Base-by-base conservation (phyloP, 1,140 invertebrate genomes). In the Macrocentrus cingulum region DNA sequence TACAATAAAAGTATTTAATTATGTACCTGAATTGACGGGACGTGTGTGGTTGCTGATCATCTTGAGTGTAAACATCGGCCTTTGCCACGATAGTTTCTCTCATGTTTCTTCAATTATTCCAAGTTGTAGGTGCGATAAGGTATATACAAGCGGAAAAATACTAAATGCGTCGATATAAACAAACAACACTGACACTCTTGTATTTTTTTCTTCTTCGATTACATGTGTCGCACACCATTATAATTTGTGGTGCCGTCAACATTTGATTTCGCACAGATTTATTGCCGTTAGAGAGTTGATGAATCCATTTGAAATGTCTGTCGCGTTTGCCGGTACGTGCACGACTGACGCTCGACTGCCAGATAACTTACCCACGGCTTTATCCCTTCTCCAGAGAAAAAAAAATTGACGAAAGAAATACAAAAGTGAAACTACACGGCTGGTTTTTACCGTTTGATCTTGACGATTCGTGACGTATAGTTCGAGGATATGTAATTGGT, bases 11-110 rank as follows among this genome's bases (percentile, higher is more conserved):
- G 20, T 11, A 19, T 20, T 18, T 20, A 13, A 15, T 20, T 49
- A 32, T 34, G 60, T 62, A 69, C 65, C 61, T 60, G 16, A 62
- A 49, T 9, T 19, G 2, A 15, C 42, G 39, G 36, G 66, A 68
- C 15, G 70, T 64, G 41, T 62, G 60, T n/a, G 70, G 62, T 3
- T 61, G 56, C 19, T 63, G 63, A 34, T 62, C 56, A 13, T 29
- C 25, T 29, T 9, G 4, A 9, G 55, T 56, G 51, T 74, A 74
- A 57, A 74, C 69, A 59, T 74, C 71, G 11, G 71, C 71, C 48
- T 64, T 62, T 4, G 66, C 70, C 45, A 63, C 61, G 22, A 71
- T 67, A 15, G 63, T 72, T 56, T 70, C 63, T 36, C 57, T 63
- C 66, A 69, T 68, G 20, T 44, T 67, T 49, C 20, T 4, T 9